Conservation (phyloP, 2,113 vertebrate species). For the Chrysemys picta region DNA sequence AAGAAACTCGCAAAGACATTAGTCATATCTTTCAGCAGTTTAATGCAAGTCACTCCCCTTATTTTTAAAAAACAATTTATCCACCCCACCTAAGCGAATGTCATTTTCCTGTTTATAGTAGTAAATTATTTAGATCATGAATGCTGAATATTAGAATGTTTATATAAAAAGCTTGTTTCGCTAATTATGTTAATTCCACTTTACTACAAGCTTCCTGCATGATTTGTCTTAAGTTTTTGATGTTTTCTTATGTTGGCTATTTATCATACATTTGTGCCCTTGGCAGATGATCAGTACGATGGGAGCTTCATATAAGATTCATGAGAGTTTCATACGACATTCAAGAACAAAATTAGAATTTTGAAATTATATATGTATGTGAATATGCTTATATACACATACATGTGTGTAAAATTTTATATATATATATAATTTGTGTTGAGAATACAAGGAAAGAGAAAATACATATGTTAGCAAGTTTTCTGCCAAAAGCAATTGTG, state of each 20-base stretch:
- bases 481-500: background rate
- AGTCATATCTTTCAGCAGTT: conserved; percentile 12
- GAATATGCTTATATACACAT: background rate
- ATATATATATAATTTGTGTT: background rate
- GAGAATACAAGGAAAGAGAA: background rate
- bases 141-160: conserved; percentile 41
- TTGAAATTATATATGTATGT: background rate
- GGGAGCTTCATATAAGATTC: conserved; percentile 42
- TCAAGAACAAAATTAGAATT: conserved; percentile 16
- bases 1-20: conserved; percentile 7
- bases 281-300: conserved; percentile 21
- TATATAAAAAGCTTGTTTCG: conserved; percentile 44
- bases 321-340: background rate
- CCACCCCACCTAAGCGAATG: conserved; percentile 9
- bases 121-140: conserved; percentile 52
- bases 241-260: conserved; percentile 36
- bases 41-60: conserved; percentile 8
- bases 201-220: conserved; percentile 35
- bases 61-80: conserved; percentile 12
- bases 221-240: conserved; percentile 21
- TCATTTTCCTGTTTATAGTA: background rate
- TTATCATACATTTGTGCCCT: conserved; percentile 11
- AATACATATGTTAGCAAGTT: background rate
- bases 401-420: background rate
- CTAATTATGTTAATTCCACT: conserved; percentile 27